Evolutionary conservation across 2,888 invertebrate species (phyloP), one percentile per base, ranked within the genome.

Genomic region (Sminthurides aquaticus): DNA sequence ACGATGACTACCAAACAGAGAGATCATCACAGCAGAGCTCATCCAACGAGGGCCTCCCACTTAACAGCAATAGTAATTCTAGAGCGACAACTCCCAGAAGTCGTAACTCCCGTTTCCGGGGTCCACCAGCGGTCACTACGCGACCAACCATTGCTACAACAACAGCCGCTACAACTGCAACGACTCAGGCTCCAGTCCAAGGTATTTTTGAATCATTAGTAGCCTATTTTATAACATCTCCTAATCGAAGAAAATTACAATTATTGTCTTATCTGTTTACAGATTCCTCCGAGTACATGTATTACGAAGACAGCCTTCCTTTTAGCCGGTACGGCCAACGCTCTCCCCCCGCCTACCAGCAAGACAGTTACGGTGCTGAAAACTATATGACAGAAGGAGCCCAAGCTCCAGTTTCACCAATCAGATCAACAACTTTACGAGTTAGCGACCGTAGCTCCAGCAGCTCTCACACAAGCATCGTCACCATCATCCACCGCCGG

Each of bases 131-230:
- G 8, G 28, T 26, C 5, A 56, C 57, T n/a, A 5, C 57, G 25
- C 11, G 57, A 56, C 18, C 28, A 8, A 26, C 26, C 15, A 8
- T 49, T 43, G 27, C 62, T 11, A 56, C 70, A 68, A 60, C 68
- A 48, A 66, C 66, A 60, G 68, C 69, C 22, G n/a, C n/a, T n/a
- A n/a, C n/a, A n/a, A n/a, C n/a, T n/a, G 68, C 70, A n/a, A 62
- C 69, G 58, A 70, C 70, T 26, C 64, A 65, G 22, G 34, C 69
- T 15, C 61, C 68, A 48, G 56, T 67, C 29, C 57, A 69, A 54
- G 69, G 69, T 60, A 64, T 52, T 22, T 25, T n/a, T n/a, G n/a
- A n/a, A n/a, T n/a, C n/a, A 20, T 2, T 25, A 55, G 22, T n/a
- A n/a, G n/a, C n/a, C n/a, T n/a, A n/a, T n/a, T n/a, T n/a, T n/a